A percentile compares a stretch with the other conserved stretches of the same genome.
phyloP scores from a whole-genome alignment of 2,797 vertebrate species.

The Platalea minor region DNA sequence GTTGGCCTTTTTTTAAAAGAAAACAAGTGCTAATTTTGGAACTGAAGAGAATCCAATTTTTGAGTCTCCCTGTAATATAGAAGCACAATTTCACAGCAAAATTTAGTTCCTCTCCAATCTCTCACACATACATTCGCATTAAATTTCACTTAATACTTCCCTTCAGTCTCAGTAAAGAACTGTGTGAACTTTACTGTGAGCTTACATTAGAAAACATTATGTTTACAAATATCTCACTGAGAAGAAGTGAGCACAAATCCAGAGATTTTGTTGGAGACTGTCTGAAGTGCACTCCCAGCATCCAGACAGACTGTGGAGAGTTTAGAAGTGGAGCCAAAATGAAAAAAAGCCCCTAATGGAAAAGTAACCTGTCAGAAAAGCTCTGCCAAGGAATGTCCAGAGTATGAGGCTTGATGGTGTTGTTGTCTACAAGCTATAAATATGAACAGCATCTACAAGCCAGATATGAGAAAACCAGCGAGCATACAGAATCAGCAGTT shows the following conservation, averaged over 20 bases:
- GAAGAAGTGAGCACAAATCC: background rate
- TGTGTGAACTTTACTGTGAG: background rate
- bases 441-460: background rate
- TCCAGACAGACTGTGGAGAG: background rate
- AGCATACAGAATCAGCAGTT: background rate
- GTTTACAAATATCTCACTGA: background rate
- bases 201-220: background rate
- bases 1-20: background rate
- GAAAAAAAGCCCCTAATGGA: constrained; percentile 4
- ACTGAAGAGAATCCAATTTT: background rate
- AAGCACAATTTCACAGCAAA: background rate
- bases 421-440: constrained; percentile 12
- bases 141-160: background rate
- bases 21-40: background rate
- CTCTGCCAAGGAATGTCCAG: constrained; percentile 10
- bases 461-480: constrained; percentile 13
- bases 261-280: background rate
- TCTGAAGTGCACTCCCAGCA: background rate
- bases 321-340: background rate
- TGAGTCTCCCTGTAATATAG: background rate
- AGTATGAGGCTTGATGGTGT: background rate
- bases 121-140: background rate
- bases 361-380: constrained; percentile 16
- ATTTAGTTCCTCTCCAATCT: background rate
- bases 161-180: background rate